phyloP scores from a whole-genome alignment of 2,797 vertebrate species.

The Hirundo rustica region DNA sequence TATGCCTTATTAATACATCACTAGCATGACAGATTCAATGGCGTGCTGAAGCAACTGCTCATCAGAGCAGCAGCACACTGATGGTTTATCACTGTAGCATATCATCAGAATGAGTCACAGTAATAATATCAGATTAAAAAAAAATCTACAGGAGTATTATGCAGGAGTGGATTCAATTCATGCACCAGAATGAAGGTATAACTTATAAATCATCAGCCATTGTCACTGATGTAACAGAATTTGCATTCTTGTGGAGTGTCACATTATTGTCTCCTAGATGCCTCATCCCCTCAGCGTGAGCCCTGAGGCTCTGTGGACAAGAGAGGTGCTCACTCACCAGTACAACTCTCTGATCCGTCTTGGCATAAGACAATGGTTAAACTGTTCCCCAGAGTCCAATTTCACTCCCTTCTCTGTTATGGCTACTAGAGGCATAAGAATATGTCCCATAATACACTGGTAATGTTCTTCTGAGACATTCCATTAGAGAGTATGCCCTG shows the following conservation, averaged over 20 bases:
- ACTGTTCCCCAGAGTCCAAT: not conserved
- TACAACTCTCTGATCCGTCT: not conserved
- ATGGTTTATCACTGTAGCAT: conserved; percentile 61
- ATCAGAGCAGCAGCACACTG: conserved; percentile 23
- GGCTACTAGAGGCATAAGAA: conserved; percentile 10
- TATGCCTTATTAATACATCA: conserved; percentile 64
- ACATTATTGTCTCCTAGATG: not conserved
- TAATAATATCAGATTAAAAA: conserved; percentile 47
- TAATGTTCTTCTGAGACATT: not conserved
- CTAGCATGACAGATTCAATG: conserved; percentile 54
- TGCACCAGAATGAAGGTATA: not conserved
- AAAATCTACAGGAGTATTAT: not conserved
- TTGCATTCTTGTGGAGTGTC: not conserved
- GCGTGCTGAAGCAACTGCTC: conserved; percentile 59
- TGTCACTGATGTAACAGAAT: not conserved
- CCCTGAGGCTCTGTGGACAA: not conserved
- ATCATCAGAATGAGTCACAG: conserved; percentile 31
- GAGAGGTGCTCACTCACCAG: not conserved
- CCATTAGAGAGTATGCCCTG: not conserved
- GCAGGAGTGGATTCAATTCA: conserved; percentile 23
- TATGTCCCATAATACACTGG: not conserved
- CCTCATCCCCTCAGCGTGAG: not conserved
- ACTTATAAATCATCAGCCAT: not conserved
- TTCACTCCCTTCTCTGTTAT: not conserved
- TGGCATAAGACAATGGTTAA: not conserved